Percentiles rank a stretch among this genome's conserved stretches.
Conservation (phyloP, 2,888 invertebrate species). For the Habroteleia sp. region DNA sequence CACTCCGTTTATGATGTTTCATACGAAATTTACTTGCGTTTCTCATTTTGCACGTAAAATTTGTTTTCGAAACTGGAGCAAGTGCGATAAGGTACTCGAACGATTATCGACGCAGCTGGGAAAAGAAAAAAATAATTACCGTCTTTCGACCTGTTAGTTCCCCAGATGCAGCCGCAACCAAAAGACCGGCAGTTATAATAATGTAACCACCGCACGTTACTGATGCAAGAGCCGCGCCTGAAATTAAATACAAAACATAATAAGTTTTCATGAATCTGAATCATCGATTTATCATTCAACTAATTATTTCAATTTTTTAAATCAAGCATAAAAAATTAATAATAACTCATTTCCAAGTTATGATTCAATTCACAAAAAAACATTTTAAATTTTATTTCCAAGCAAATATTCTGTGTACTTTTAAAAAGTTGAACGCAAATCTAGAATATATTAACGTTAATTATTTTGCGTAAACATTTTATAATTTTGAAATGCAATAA, state of each 20-base stretch:
- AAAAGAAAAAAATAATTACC: slow-evolving; percentile 72
- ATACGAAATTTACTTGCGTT: slow-evolving; percentile 1
- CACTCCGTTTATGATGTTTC: slow-evolving; percentile 1
- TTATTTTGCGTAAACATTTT: no score
- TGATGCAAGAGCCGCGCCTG: slow-evolving; percentile 79
- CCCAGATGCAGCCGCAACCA: slow-evolving; percentile 85
- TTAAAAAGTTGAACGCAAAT: no score
- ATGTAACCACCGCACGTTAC: slow-evolving; percentile 84
- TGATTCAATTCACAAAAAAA: no score
- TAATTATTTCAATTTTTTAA: no score
- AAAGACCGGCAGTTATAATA: slow-evolving; percentile 86
- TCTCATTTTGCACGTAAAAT: slow-evolving; percentile 5
- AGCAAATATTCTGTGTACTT: no score
- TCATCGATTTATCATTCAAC: no score
- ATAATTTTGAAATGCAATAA: no score
- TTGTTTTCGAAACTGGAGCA: slow-evolving; percentile 39
- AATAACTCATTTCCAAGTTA: no score
- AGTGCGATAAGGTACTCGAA: slow-evolving; percentile 32
- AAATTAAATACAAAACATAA: slow-evolving; percentile 39
- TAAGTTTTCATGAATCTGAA: slow-evolving; percentile 5
- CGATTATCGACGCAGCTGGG: slow-evolving; percentile 39
- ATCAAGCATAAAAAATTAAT: no score
- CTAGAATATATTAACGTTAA: no score
- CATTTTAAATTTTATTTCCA: no score
- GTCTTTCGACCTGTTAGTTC: slow-evolving; percentile 85